Percentiles rank a stretch among this genome's conserved stretches.
Evolutionary conservation across 35 echinoderm and acorn worm genomes (phyloP).

Genomic region (Anneissia japonica): DNA sequence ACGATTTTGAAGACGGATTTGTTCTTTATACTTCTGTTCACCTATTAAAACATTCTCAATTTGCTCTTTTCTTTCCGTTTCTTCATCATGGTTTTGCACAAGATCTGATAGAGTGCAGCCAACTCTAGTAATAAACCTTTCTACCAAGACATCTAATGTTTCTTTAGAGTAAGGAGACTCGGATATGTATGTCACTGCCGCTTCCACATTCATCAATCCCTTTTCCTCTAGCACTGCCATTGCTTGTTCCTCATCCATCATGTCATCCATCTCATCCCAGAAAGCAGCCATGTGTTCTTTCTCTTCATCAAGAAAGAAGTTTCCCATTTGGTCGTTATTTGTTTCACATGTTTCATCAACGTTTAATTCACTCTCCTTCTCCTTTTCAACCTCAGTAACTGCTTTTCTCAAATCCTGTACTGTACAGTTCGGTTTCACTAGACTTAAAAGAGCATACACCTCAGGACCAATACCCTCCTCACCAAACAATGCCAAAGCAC

Average conservation of each 20-base stretch:
- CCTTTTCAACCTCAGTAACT: neutral
- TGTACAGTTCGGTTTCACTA: neutral
- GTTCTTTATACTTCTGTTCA: neutral
- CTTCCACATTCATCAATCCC: neutral
- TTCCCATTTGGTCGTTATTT: no score
- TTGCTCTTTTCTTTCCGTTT: no score
- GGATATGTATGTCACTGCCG: neutral
- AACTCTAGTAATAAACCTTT: no score
- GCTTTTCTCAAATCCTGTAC: constrained; percentile 8
- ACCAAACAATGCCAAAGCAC: neutral
- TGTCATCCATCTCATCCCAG: neutral
- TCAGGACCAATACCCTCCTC: neutral
- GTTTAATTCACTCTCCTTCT: neutral
- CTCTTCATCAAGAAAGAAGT: no score
- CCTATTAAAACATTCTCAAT: no score
- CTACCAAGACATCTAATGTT: no score
- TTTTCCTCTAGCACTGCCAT: neutral
- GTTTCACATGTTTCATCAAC: neutral
- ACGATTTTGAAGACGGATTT: neutral
- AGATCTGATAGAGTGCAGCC: no score
- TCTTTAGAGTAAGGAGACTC: no score
- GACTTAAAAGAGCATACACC: neutral
- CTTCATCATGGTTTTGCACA: no score
- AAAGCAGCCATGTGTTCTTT: no score
- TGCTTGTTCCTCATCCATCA: neutral